Percentiles rank a stretch among this genome's conserved stretches.
Conservation (phyloP, 2,888 invertebrate genomes). For the Epiblema foenella region DNA sequence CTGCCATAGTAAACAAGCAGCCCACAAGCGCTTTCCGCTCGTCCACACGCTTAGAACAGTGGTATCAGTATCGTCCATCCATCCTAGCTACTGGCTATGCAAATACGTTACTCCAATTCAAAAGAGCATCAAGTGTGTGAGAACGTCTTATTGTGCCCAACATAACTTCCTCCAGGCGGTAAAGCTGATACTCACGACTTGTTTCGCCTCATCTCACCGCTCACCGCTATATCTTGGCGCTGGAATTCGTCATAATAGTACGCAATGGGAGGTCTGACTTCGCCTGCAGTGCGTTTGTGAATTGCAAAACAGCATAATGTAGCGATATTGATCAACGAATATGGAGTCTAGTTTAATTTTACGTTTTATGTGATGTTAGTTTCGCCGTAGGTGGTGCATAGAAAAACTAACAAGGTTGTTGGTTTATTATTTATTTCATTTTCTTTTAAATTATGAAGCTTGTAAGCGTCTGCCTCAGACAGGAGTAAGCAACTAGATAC, state of each 20-base stretch:
- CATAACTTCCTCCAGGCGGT: not conserved
- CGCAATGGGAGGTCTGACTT: not conserved
- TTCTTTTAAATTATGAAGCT: not conserved
- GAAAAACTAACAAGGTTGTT: slow-evolving; percentile 2
- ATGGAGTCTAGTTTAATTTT: slow-evolving; percentile 16
- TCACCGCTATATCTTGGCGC: not conserved
- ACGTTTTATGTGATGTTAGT: slow-evolving; percentile 23
- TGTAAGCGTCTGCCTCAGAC: not conserved
- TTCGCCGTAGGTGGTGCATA: slow-evolving; percentile 35
- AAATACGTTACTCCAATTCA: slow-evolving; percentile 47
- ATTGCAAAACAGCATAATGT: slow-evolving; percentile 47
- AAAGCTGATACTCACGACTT: not conserved
- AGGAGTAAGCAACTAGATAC: no score
- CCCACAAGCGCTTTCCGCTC: slow-evolving; percentile 29
- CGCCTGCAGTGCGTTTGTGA: not conserved
- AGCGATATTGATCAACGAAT: slow-evolving; percentile 50
- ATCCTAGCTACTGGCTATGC: slow-evolving; percentile 56
- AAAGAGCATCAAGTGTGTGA: slow-evolving; percentile 11
- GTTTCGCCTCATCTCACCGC: not conserved
- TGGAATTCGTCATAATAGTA: not conserved
- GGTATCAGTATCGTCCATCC: slow-evolving; percentile 49
- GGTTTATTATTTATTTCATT: no score
- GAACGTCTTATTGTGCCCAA: not conserved
- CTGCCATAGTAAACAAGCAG: slow-evolving; percentile 7
- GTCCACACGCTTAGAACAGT: slow-evolving; percentile 27